Evolutionary conservation across 2,797 vertebrate genomes (phyloP).

Genomic region (Arrhamphus sclerolepis): DNA sequence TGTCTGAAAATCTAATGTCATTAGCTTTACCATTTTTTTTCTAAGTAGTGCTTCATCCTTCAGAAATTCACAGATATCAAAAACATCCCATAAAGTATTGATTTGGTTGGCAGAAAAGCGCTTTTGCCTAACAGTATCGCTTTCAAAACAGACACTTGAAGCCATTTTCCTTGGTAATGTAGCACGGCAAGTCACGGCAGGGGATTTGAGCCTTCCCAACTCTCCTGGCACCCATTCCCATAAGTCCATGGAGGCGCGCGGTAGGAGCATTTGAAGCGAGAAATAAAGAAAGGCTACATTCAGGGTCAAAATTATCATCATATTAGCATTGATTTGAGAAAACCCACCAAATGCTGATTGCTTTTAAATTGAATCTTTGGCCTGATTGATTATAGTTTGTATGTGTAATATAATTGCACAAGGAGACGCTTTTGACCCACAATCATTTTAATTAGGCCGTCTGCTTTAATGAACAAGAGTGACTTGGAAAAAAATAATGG

Average conservation of each 20-base stretch:
- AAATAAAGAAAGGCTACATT: slow-evolving; percentile 66
- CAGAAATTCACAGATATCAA: slow-evolving; percentile 16
- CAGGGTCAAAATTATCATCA: slow-evolving; percentile 78
- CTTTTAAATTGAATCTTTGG: slow-evolving; percentile 80
- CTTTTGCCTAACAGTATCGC: slow-evolving; percentile 69
- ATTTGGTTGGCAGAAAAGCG: slow-evolving; percentile 76
- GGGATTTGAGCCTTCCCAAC: slow-evolving; percentile 33
- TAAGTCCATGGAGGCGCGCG: slow-evolving; percentile 28
- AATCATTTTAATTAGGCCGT: slow-evolving; percentile 72
- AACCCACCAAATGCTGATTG: slow-evolving; percentile 76
- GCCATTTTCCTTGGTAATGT: slow-evolving; percentile 54
- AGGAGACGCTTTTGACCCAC: slow-evolving; percentile 65
- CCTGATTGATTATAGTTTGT: slow-evolving; percentile 73
- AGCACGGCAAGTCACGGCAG: slow-evolving; percentile 19
- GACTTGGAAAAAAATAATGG: slow-evolving; percentile 26
- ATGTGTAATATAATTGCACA: slow-evolving; percentile 70
- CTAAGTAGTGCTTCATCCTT: not conserved
- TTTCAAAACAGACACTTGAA: slow-evolving; percentile 82
- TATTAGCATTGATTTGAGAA: slow-evolving; percentile 80
- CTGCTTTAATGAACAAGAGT: slow-evolving; percentile 65
- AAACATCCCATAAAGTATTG: slow-evolving; percentile 71
- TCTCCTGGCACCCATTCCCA: slow-evolving; percentile 28
- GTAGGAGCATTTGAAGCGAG: slow-evolving; percentile 40
- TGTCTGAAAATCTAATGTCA: too few species aligned
- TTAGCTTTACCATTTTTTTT: too few species aligned